A percentile compares a stretch with the other conserved stretches of the same genome.
Evolutionary conservation across 1,140 invertebrate genomes (phyloP).

Genomic region (Bombus ignitus): DNA sequence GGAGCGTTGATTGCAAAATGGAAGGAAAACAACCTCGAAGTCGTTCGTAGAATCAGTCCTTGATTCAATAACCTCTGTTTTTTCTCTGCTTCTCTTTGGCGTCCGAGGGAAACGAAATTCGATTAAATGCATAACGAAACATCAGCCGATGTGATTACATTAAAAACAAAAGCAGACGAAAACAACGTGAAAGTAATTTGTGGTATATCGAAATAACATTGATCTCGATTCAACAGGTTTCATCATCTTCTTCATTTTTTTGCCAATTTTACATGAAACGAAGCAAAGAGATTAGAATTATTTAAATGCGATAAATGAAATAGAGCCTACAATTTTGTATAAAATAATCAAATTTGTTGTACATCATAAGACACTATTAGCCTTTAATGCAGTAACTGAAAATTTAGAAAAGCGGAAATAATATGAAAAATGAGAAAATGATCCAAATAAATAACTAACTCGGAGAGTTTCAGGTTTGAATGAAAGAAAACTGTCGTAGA

Average conservation of each 20-base stretch:
- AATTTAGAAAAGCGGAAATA: too few species aligned
- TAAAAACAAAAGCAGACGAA: background rate
- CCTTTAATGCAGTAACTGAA: too few species aligned
- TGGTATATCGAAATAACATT: background rate
- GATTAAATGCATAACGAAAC: background rate
- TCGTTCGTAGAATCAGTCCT: conserved; percentile 13
- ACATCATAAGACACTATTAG: too few species aligned
- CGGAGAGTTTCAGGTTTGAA: background rate
- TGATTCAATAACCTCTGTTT: background rate
- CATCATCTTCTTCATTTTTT: background rate
- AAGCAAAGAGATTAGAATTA: too few species aligned
- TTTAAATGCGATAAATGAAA: background rate
- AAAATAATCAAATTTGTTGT: background rate
- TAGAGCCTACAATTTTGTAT: background rate
- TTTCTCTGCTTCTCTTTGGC: background rate
- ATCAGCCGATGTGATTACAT: background rate
- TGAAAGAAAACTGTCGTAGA: background rate
- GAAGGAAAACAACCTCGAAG: background rate
- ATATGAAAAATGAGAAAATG: too few species aligned
- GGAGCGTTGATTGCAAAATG: background rate
- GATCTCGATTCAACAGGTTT: background rate
- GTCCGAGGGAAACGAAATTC: background rate
- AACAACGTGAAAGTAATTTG: background rate
- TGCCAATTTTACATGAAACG: too few species aligned
- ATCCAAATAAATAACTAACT: too few species aligned